Conservation (phyloP, 2,113 vertebrate species). For the Procavia capensis region DNA sequence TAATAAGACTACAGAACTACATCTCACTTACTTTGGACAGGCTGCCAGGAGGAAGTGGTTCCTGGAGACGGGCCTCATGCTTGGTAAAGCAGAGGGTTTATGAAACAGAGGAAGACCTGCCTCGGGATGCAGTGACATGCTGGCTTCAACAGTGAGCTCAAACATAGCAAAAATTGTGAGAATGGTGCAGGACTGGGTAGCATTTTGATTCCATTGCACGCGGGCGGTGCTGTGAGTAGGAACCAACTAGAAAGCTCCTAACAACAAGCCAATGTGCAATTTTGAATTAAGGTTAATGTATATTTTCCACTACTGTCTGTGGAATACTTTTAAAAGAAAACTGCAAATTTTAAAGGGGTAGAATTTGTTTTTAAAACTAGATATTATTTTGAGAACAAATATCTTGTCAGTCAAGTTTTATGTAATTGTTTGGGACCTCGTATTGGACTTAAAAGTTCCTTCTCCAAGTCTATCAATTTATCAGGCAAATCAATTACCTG, state of each 20-base stretch:
- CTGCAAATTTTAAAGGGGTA: neutral
- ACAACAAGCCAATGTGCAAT: neutral
- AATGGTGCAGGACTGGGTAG: neutral
- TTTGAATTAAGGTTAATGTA: conserved; percentile 30
- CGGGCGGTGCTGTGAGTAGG: no score
- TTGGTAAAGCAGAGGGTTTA: neutral
- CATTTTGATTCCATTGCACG: no score
- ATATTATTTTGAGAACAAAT: neutral
- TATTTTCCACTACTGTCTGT: neutral
- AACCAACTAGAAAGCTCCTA: neutral
- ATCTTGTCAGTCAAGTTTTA: neutral
- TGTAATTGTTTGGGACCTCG: neutral
- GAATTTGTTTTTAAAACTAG: neutral
- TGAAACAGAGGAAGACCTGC: neutral
- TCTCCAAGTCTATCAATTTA: neutral
- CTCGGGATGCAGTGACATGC: neutral
- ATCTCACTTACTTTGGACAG: neutral
- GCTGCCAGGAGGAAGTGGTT: neutral
- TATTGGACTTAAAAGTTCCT: neutral
- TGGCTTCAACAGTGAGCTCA: neutral
- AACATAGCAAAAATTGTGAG: neutral
- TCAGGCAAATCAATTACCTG: neutral
- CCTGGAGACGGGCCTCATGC: neutral
- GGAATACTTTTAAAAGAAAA: conserved; percentile 29
- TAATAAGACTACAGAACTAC: neutral